phyloP scores from a whole-genome alignment of 2,113 vertebrate species.

The Pachyramphus minor region DNA sequence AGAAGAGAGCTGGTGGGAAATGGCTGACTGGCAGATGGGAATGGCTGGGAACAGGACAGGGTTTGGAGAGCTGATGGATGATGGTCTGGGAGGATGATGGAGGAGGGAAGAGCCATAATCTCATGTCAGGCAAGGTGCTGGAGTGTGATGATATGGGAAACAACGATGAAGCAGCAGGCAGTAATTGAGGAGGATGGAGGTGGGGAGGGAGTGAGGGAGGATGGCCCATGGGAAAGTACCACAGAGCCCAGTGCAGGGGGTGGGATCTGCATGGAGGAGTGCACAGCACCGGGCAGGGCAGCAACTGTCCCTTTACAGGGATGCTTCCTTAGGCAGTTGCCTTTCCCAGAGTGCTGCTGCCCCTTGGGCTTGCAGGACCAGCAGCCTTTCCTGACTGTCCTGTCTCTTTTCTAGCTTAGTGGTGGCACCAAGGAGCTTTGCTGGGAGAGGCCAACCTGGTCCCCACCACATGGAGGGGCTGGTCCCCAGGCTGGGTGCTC shows the following conservation, averaged over 20 bases:
- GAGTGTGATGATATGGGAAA: fast-evolving
- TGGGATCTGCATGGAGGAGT: background rate
- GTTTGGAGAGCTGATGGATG: background rate
- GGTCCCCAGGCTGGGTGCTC: background rate
- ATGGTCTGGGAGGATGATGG: background rate
- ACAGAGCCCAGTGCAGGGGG: background rate
- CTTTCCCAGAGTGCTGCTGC: background rate
- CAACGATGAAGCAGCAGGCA: fast-evolving
- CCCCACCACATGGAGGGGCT: background rate
- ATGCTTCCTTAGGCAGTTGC: background rate
- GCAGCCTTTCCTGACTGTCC: background rate
- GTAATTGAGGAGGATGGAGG: background rate
- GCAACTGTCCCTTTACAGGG: fast-evolving
- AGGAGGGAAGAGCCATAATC: background rate
- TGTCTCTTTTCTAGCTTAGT: background rate
- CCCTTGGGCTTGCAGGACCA: background rate
- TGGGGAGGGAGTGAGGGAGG: background rate
- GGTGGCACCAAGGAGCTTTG: background rate
- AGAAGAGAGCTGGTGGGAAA: background rate
- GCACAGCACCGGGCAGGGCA: background rate
- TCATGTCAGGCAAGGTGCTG: background rate
- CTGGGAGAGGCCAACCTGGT: background rate
- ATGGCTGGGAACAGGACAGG: background rate
- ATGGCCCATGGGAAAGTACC: fast-evolving
- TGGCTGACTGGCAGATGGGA: background rate